phyloP scores from a whole-genome alignment of 2,888 invertebrate genomes.

The Uloborus plumipes region DNA sequence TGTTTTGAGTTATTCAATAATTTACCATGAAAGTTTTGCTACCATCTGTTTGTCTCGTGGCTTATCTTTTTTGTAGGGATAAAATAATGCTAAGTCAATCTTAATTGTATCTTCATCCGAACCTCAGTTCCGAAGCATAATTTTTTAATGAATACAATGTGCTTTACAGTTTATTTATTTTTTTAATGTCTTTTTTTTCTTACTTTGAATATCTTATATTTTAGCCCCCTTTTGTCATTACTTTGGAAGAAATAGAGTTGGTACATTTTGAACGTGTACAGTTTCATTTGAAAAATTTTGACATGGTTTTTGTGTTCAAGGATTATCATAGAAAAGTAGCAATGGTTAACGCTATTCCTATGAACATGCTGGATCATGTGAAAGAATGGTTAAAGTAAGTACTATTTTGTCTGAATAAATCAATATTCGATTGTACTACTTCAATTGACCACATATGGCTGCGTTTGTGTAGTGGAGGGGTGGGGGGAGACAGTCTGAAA shows the following conservation, averaged over 20 bases:
- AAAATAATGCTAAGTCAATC: too few species aligned
- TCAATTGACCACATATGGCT: too few species aligned
- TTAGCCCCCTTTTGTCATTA: slow-evolving; percentile 96
- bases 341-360: slow-evolving; percentile 99
- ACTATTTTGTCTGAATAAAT: neutral
- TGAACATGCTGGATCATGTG: slow-evolving; percentile 98
- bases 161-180: neutral
- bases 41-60: too few species aligned
- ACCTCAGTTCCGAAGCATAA: too few species aligned
- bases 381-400: slow-evolving; percentile 98
- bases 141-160: too few species aligned
- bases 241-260: slow-evolving; percentile 95
- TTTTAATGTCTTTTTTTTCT: slow-evolving; percentile 2
- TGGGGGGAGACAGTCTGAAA: too few species aligned
- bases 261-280: slow-evolving; percentile 99
- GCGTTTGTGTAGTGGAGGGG: too few species aligned
- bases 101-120: too few species aligned
- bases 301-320: slow-evolving; percentile 99
- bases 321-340: slow-evolving; percentile 94
- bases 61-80: too few species aligned
- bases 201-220: slow-evolving; percentile 14
- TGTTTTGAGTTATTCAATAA: too few species aligned
- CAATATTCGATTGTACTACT: too few species aligned
- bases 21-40: too few species aligned
- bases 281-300: slow-evolving; percentile 98